Conservation (phyloP, 2,888 invertebrate genomes). For the Sialis lutaria region DNA sequence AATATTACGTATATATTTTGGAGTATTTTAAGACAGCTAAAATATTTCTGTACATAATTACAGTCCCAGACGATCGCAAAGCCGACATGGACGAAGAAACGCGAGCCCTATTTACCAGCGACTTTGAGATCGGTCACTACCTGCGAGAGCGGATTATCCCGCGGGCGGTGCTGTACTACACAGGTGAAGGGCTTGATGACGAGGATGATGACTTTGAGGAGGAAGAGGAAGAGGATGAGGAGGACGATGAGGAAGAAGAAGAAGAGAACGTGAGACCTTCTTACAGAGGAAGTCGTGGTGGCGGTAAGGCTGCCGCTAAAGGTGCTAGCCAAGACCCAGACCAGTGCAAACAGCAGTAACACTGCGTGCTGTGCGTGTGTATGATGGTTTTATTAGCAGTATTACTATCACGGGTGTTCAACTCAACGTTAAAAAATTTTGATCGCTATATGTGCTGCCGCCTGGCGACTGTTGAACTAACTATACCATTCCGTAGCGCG, state of each 20-base stretch:
- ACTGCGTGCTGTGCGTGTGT: too few species aligned
- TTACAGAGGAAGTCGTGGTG: neutral
- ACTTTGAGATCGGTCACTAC: slow-evolving; percentile 98
- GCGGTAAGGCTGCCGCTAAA: neutral
- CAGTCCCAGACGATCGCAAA: slow-evolving; percentile 65
- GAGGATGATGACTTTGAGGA: slow-evolving; percentile 5
- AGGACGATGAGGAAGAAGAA: slow-evolving; percentile 1
- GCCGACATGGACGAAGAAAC: slow-evolving; percentile 79
- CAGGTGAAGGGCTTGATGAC: slow-evolving; percentile 51
- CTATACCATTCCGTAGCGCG: too few species aligned
- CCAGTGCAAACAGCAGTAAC: slow-evolving; percentile 5
- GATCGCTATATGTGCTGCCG: too few species aligned
- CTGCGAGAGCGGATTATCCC: slow-evolving; percentile 92
- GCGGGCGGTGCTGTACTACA: slow-evolving; percentile 91
- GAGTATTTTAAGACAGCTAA: neutral
- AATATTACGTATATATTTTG: neutral
- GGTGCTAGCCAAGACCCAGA: slow-evolving; percentile 2
- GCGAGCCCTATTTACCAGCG: slow-evolving; percentile 69
- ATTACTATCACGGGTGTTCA: too few species aligned
- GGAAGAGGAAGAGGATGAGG: slow-evolving; percentile 6
- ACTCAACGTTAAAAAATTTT: too few species aligned
- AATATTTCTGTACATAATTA: slow-evolving; percentile 8
- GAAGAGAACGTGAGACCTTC: slow-evolving; percentile 3
- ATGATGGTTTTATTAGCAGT: too few species aligned
- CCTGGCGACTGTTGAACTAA: too few species aligned